Evolutionary conservation across 2,797 vertebrate genomes (phyloP), one percentile per base, ranked within the genome.

Genomic region (Anisognathus igniventris): DNA sequence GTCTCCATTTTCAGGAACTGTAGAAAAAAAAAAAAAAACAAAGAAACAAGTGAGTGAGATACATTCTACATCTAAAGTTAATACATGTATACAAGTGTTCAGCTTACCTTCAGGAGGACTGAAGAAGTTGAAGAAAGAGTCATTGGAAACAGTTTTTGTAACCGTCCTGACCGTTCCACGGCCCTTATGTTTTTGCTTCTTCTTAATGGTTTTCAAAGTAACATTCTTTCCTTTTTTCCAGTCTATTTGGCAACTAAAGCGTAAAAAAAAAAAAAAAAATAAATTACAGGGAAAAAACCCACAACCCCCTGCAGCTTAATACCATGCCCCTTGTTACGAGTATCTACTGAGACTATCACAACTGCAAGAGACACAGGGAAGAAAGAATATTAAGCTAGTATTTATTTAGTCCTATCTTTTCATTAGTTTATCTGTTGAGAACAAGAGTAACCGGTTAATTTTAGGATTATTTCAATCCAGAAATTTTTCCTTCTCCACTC

Each of bases 121-220:
- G 97, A 99, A 99, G 97, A 99, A 99, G 97, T 99, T 99, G 97
- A 99, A 99, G 97, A 99, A 99, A 50, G 99, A 99, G 89, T 99
- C 99, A 60, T 99, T 99, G 66, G 99, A 99, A 95, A 99, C 99
- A 0, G 99, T 99, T 97, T 99, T 99, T 95, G 99, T 99, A 97
- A 99, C 99, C 0, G 99, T 99, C 96, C 99, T 98, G 96, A 99
- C 99, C 42, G 99, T 99, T 85, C 99, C 99, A 6, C 99, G 99
- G 23, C 99, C 99, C 99, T 99, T 99, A 98, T 99, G 99, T 96
- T 99, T 99, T 97, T 99, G 99, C 88, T 99, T 99, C 98, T 99
- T 99, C 97, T 99, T 99, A 97, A 99, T 99, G 7, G 99, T 99
- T 98, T 99, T 99, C 98, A 99, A 97, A 86, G 99, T 99, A 96